Base-by-base conservation (phyloP, 2,113 vertebrate species). In the Elachura formosa region DNA sequence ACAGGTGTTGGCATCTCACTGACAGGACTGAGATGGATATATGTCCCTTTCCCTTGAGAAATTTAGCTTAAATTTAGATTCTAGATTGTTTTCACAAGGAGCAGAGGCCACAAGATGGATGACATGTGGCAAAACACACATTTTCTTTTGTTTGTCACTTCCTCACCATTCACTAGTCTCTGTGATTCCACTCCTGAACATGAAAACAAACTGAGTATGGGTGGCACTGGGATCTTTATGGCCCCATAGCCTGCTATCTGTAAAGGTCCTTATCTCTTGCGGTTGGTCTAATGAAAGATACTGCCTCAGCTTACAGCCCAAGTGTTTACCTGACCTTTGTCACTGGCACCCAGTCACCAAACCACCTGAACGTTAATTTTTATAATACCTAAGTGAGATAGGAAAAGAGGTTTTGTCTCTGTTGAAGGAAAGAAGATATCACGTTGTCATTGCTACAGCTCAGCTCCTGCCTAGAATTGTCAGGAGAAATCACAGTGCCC, bases 321-420 rank as follows among this genome's bases (percentile, higher is more conserved):
- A 55, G 25, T 67, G 66, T 83, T 90, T 93, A 88, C 40, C 80
- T 89, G 81, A 90, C 58, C 56, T 93, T 90, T 69, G 79, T 89
- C 61, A 48, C 81, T 80, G 67, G 54, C 51, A 87, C 52, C 19
- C 40, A 31, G 75, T 49, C 78, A 89, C 63, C 46, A 89, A 94
- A 67, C 34, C 33, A 89, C 26, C 34, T 77, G 51, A 83, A 84
- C 40, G 69, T 76, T 91, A 79, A 79, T 75, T 77, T 92, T 95
- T 88, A 87, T 74, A 84, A 41, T 22, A 40, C 31, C 11, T 55
- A 25, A 66, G 38, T 0, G 2, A 80, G 66, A 87, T 69, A 87
- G 36, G 46, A 76, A 61, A 82, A 55, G 5, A 11, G 51, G 17
- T 79, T 89, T 77, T 83, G 43, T 51, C 22, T 51, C 23, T 54